phyloP scores from a whole-genome alignment of 2,888 invertebrate genomes.

The Clusia tigrina region DNA sequence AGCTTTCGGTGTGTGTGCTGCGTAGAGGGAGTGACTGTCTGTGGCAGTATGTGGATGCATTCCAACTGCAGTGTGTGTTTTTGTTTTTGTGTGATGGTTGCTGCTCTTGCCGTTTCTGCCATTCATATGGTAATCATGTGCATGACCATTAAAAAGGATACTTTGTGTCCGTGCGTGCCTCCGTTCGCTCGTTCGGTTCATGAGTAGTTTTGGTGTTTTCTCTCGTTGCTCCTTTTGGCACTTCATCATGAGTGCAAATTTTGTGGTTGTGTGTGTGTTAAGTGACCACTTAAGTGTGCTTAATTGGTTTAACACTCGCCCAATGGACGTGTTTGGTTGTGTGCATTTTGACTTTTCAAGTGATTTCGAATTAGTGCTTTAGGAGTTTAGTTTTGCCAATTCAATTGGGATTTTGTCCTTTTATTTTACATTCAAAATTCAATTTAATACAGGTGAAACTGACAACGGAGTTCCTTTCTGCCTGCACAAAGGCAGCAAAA shows the following conservation, averaged over 20 bases:
- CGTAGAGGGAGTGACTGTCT: background rate
- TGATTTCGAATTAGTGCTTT: constrained; percentile 3
- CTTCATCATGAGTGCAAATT: constrained; percentile 3
- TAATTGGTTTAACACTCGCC: constrained; percentile 55
- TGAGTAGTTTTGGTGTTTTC: background rate
- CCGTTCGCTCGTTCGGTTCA: background rate
- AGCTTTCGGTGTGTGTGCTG: background rate
- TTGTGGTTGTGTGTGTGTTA: constrained; percentile 38
- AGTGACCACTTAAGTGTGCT: constrained; percentile 55
- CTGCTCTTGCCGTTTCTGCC: background rate
- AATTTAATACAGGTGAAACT: background rate
- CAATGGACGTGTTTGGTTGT: background rate
- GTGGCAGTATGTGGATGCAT: background rate
- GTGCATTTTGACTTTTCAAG: background rate
- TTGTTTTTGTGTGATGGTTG: background rate
- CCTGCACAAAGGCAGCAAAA: background rate
- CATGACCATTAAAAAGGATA: background rate
- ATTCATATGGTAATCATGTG: constrained; percentile 6
- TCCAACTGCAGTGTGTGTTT: background rate
- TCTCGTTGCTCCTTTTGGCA: background rate
- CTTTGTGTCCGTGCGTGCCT: background rate
- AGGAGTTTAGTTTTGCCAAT: background rate
- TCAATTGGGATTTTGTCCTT: background rate
- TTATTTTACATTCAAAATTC: background rate
- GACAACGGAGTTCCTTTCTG: too few species aligned